These are phyloP conservation scores for Vombatus ursinus DNA, from an alignment of 2,113 vertebrate genomes.

Conservation along the genomic window DNA sequence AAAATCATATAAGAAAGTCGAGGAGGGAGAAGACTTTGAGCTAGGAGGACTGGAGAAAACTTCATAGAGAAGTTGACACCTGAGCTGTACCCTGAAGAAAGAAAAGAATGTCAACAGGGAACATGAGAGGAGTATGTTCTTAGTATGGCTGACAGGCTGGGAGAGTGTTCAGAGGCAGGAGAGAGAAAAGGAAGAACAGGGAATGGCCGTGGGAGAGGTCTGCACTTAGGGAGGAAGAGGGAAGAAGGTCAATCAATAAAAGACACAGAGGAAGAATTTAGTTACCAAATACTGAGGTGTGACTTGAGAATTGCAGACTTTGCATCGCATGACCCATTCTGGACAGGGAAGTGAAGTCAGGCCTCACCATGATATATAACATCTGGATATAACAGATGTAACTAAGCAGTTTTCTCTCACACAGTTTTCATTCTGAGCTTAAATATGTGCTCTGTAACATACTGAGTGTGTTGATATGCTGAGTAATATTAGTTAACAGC, in stretches of 20 bases:
- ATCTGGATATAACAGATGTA: no score
- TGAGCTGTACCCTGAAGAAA: neutral
- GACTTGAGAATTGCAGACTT: no score
- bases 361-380: no score
- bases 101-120: neutral
- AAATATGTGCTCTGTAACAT: no score
- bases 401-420: no score
- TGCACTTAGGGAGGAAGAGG: neutral
- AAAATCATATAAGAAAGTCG: neutral
- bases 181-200: neutral
- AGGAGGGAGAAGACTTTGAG: neutral
- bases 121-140: neutral
- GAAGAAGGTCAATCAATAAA: neutral
- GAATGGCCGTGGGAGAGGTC: neutral
- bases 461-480: no score
- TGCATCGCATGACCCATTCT: no score
- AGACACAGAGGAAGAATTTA: no score
- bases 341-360: no score
- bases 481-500: no score
- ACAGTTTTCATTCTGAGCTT: no score
- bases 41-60: neutral
- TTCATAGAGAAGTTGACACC: neutral
- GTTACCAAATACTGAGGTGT: no score
- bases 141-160: neutral
- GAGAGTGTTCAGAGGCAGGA: neutral